Base-by-base conservation (phyloP, 2,113 vertebrate genomes). In the Ictalurus punctatus region DNA sequence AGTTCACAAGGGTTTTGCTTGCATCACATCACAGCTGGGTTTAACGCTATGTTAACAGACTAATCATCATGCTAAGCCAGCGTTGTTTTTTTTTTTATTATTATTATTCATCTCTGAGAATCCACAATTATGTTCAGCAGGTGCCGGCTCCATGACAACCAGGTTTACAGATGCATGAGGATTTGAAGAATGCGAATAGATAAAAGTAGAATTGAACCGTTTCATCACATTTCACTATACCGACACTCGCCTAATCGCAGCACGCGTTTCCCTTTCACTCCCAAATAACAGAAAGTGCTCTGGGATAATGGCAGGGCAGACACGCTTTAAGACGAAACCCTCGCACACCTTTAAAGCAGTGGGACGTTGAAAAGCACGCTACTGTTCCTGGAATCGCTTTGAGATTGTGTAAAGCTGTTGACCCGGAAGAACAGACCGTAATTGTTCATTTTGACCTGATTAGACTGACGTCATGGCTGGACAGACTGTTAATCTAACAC, bases 401-500 rank as follows among this genome's bases (percentile, higher is more conserved):
- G 0, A 61, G 56, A 30, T 44, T n/a, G 34, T 13, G 23, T 27
- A 48, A 78, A 86, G 71, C 56, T 71, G 63, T 63, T 25, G 80
- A 84, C 2, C 48, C 30, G 78, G 65, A 40, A 23, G 7, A 56
- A 21, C 78, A 71, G 54, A 44, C 71, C 9, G 44, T 16, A 40
- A 13, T 80, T 27, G 48, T 65, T 88, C 79, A 61, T 81, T 84
- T 88, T 91, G 91, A 93, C 87, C 90, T 90, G 94, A 94, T 95
- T 94, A 94, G 40, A 88, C 40, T 93, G 94, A 95, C 92, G 89
- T 94, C 92, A 94, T 85, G 61, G 52, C 90, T 89, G 61, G 91
- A 80, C 93, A 95, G 94, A 93, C 92, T 93, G 94, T 92, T 95
- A 95, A 96, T 95, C 93, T 93, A 88, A 86, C 87, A 91, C 88